A percentile compares a stretch with the other conserved stretches of the same genome.
Conservation (phyloP, 2,113 vertebrate genomes). For the Naja naja region DNA sequence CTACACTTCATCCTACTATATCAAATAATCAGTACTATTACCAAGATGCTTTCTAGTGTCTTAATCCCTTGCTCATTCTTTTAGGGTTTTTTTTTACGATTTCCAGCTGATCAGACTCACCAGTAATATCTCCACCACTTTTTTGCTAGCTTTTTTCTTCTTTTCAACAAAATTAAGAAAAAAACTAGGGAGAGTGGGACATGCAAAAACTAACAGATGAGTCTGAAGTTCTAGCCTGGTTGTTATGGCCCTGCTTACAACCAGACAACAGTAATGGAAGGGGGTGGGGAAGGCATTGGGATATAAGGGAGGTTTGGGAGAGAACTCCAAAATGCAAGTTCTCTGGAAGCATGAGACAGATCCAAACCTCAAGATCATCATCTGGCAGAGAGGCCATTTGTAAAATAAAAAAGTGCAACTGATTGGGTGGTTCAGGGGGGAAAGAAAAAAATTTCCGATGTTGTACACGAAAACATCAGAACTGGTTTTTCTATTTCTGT, state of each 20-base stretch:
- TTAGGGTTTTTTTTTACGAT: background rate
- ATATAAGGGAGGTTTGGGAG: background rate
- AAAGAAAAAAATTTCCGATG: background rate
- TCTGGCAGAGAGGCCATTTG: background rate
- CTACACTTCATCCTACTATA: background rate
- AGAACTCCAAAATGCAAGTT: background rate
- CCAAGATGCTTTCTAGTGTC: background rate
- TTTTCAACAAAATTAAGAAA: background rate
- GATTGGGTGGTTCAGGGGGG: background rate
- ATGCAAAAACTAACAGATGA: background rate
- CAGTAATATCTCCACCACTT: background rate
- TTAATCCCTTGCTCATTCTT: background rate
- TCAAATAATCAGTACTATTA: background rate
- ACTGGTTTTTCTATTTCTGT: background rate
- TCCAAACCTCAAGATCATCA: background rate
- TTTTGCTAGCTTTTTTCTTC: background rate
- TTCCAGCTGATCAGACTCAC: background rate
- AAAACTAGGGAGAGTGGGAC: background rate
- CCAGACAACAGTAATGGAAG: background rate
- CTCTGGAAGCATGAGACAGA: background rate
- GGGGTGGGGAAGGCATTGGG: background rate
- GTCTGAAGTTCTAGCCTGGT: background rate
- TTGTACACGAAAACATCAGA: background rate
- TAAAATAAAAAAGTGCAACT: background rate
- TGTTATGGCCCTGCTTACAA: background rate